Percentiles rank a stretch among this genome's conserved stretches.
Evolutionary conservation across 2,797 vertebrate genomes (phyloP).

Genomic region (Smutsia temminckii): DNA sequence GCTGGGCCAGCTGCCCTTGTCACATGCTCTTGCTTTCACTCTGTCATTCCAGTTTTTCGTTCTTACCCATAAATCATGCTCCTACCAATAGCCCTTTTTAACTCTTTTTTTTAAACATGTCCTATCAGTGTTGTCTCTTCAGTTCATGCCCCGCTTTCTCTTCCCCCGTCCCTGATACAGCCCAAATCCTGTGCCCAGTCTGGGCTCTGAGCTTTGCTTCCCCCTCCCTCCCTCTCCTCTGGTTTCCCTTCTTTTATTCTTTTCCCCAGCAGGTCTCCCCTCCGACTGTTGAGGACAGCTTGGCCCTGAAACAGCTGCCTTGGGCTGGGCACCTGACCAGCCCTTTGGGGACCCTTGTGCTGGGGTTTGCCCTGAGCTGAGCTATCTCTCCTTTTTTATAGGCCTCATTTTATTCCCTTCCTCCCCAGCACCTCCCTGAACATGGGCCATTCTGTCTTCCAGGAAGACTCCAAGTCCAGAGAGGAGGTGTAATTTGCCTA

Average conservation of each 20-base stretch:
- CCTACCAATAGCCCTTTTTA: neutral
- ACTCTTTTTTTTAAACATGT: neutral
- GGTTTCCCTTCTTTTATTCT: neutral
- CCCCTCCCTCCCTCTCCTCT: neutral
- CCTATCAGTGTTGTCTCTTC: neutral
- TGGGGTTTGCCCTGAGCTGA: neutral
- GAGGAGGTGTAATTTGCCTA: neutral
- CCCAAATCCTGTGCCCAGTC: neutral
- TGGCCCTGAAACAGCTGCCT: neutral
- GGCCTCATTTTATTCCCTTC: neutral
- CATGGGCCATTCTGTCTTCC: neutral
- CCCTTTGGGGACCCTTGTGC: neutral
- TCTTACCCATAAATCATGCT: neutral
- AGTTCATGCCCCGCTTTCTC: neutral
- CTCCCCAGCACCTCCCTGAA: neutral
- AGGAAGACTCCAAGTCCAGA: conserved; percentile 33
- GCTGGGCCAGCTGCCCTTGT: neutral
- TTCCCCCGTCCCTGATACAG: neutral
- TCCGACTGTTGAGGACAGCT: neutral
- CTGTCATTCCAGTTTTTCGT: neutral
- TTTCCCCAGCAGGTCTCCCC: neutral
- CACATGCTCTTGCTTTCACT: neutral
- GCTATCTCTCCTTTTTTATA: neutral
- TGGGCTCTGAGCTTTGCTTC: neutral
- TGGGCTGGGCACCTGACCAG: neutral